phyloP scores from a whole-genome alignment of 2,888 invertebrate species.

The Tolmerus cingulatus region DNA sequence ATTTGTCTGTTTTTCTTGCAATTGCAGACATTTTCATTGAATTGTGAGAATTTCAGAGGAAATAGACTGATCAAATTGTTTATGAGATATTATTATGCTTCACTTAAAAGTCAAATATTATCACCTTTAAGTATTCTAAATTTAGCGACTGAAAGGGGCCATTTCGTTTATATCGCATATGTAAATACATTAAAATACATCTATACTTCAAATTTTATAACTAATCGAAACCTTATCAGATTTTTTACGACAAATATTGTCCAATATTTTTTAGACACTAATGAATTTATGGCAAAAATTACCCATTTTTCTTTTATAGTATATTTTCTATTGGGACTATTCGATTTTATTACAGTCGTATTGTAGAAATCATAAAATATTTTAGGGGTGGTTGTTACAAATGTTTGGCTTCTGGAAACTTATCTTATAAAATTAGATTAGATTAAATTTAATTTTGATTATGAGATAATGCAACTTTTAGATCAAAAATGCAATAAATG shows the following conservation, averaged over 20 bases:
- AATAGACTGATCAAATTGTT: not conserved
- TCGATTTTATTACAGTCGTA: not conserved
- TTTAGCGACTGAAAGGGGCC: not conserved
- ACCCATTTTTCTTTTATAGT: not conserved
- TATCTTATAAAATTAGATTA: not conserved
- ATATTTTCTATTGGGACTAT: not conserved
- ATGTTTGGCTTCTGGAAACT: not conserved
- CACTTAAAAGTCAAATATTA: not conserved
- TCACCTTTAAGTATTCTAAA: not conserved
- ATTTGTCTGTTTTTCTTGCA: not conserved
- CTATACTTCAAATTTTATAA: not conserved
- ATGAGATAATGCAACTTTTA: not conserved
- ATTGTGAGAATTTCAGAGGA: not conserved
- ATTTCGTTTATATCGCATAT: not conserved
- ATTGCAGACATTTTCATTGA: not conserved
- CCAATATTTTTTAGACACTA: not conserved
- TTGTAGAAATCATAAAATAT: not conserved
- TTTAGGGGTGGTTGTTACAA: not conserved
- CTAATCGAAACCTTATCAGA: not conserved
- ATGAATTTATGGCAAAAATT: not conserved
- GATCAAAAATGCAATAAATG: not conserved
- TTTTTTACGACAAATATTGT: not conserved
- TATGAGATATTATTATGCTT: not conserved
- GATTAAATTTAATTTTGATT: not conserved
- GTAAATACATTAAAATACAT: not conserved